Conservation (phyloP, 2,797 vertebrate species). For the Eulemur coronatus region DNA sequence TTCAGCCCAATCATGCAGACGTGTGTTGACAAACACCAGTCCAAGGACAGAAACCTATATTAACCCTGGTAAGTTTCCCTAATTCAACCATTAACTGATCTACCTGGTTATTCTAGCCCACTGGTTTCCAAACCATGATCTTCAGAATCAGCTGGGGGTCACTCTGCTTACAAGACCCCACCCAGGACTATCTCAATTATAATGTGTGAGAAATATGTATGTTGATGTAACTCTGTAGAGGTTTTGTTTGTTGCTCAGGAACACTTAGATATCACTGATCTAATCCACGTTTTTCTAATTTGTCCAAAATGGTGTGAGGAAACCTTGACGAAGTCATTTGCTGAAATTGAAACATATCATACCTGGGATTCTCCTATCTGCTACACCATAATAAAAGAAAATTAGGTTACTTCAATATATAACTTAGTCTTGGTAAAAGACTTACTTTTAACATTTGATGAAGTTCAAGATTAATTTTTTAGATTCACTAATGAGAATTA, state of each 20-base stretch:
- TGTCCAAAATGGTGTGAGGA: background rate
- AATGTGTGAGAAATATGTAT: background rate
- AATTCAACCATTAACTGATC: background rate
- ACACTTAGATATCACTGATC: background rate
- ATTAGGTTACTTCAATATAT: background rate
- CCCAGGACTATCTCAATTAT: background rate
- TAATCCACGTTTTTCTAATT: background rate
- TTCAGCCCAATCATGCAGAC: background rate
- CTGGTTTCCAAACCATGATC: background rate
- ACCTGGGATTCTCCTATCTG: background rate
- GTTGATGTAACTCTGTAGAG: background rate
- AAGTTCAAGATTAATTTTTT: background rate
- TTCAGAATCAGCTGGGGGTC: background rate
- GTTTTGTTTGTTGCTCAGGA: background rate
- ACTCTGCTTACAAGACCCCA: background rate
- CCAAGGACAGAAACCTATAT: background rate
- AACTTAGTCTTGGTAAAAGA: background rate
- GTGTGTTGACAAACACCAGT: background rate
- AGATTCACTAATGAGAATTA: background rate
- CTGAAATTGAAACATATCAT: background rate
- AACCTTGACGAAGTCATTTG: background rate
- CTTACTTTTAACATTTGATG: conserved; percentile 1
- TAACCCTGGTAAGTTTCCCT: background rate
- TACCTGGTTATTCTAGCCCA: background rate
- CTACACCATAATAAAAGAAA: background rate